Evolutionary conservation across 2,888 invertebrate genomes (phyloP), one percentile per base, ranked within the genome.

Genomic region (Gandaritis pyraliata): DNA sequence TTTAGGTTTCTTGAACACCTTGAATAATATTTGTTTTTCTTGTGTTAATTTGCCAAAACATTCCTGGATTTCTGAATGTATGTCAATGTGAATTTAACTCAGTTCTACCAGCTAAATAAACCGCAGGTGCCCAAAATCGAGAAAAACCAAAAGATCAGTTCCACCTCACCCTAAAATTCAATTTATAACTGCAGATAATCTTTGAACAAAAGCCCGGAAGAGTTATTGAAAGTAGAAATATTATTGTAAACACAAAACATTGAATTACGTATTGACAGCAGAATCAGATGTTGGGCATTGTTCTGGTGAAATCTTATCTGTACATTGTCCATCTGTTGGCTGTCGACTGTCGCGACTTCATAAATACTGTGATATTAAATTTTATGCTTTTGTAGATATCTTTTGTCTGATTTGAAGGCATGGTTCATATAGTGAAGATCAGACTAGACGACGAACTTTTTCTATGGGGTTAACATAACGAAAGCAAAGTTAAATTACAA

Each of bases 271-370:
- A 66, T n/a, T n/a, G n/a, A n/a, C 62, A 68, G 50, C 61, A 71
- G 66, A n/a, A n/a, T n/a, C 83, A 84, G 80, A 83, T 82, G 83
- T 73, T 73, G 63, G 45, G 76, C 78, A 81, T 85, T 86, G 85
- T 87, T 82, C 75, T 72, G 78, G 75, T 84, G 83, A 85, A 87
- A 86, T 86, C 81, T 83, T 84, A 88, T 87, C 86, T 82, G 73
- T 48, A 71, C 70, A 77, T 79, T 81, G 83, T 82, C 75, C 84
- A 86, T 84, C 80, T 86, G 85, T 75, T 16, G 15, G 7, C 23
- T 23, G 33, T 33, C 69, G 65, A 73, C 48, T 69, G 74, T 72
- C 66, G 72, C 72, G 71, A 71, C 73, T 71, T 71, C 66, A 60
- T 65, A 64, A 52, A 72, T 70, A 75, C 72, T 67, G 70, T 73